These are phyloP conservation scores for Orgyia antiqua DNA, from an alignment of 2,888 invertebrate species.

Conservation along the genomic window DNA sequence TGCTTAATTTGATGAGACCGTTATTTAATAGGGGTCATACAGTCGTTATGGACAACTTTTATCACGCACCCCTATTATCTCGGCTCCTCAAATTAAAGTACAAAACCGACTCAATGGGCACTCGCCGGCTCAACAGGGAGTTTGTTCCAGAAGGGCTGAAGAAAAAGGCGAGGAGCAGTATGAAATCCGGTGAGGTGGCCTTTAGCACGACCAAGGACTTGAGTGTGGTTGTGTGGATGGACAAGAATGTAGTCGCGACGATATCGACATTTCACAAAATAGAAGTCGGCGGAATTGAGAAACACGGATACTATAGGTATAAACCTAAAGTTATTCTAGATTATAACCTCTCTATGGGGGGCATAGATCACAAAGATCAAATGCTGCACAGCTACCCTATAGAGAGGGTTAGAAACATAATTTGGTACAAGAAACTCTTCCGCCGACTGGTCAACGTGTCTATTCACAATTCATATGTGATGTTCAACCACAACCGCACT, in stretches of 20 bases:
- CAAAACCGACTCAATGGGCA: neutral
- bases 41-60: conserved; percentile 12
- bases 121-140: neutral
- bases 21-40: too few species aligned
- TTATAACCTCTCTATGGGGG: neutral
- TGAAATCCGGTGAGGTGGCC: too few species aligned
- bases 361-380: neutral
- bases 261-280: too few species aligned
- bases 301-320: neutral
- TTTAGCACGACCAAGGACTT: too few species aligned
- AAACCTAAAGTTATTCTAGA: neutral
- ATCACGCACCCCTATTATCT: conserved; percentile 8
- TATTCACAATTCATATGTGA: neutral
- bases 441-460: neutral
- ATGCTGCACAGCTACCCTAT: neutral
- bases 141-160: neutral
- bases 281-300: too few species aligned
- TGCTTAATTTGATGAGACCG: too few species aligned
- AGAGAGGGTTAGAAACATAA: neutral
- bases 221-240: too few species aligned
- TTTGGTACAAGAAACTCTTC: too few species aligned
- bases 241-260: too few species aligned
- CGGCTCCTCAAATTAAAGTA: neutral
- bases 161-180: too few species aligned
- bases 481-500: too few species aligned